A percentile compares a stretch with the other conserved stretches of the same genome.
phyloP scores from a whole-genome alignment of 2,797 vertebrate species.

The Brotula barbata region DNA sequence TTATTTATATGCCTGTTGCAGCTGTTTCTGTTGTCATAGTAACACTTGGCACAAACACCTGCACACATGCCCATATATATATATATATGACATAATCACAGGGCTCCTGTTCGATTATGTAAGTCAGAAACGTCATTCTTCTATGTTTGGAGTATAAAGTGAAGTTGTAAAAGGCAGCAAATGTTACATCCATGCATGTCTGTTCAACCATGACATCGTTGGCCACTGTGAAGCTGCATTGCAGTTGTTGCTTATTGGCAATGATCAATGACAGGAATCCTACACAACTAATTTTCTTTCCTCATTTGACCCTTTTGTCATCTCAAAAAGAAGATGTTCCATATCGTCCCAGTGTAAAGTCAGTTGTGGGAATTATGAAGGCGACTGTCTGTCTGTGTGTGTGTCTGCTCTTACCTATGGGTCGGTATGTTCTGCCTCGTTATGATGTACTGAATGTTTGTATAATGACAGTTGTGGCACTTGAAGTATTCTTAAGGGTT shows the following conservation, averaged over 20 bases:
- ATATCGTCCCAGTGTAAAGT: slow-evolving; percentile 33
- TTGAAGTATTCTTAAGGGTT: slow-evolving; percentile 42
- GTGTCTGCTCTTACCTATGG: neutral
- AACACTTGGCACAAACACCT: slow-evolving; percentile 5
- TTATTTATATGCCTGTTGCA: slow-evolving; percentile 1
- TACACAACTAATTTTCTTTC: neutral
- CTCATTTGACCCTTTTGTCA: neutral
- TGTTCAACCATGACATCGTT: too few relatives aligned
- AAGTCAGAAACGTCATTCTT: neutral
- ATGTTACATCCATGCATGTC: neutral
- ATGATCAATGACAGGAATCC: neutral
- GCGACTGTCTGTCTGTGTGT: neutral
- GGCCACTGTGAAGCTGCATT: neutral
- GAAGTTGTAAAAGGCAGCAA: neutral
- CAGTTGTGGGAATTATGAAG: slow-evolving; percentile 12
- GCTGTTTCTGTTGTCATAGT: slow-evolving; percentile 5
- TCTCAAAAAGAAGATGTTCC: too few relatives aligned
- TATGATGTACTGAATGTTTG: neutral
- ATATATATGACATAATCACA: neutral
- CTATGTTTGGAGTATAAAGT: neutral
- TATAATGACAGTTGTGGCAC: slow-evolving; percentile 15
- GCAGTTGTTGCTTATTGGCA: slow-evolving; percentile 7
- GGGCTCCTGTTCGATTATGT: neutral
- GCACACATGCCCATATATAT: neutral
- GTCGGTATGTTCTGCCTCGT: slow-evolving; percentile 3